Evolutionary conservation across 2,797 vertebrate genomes (phyloP), one percentile per base, ranked within the genome.

Genomic region (Chaetophractus vellerosus): DNA sequence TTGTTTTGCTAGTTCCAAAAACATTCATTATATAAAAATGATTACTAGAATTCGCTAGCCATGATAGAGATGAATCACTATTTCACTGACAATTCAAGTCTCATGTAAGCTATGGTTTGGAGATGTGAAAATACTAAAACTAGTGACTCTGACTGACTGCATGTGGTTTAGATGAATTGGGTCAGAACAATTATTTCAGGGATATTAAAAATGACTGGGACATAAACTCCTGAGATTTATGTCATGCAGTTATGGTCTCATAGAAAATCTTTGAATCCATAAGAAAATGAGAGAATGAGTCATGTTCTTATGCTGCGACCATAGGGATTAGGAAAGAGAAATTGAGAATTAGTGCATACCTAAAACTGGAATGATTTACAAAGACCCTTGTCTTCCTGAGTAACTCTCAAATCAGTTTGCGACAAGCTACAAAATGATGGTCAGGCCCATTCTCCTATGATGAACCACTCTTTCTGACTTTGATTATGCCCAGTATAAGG

Each of bases 181-280:
- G 16, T 8, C 55, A 26, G 63, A 26, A 64, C 55, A 59, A 41
- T 94, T 38, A 89, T 74, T 78, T 31, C 9, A 69, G 26, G n/a
- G 16, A 50, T 81, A 61, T 80, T 92, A 71, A 55, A 28, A 91
- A 68, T 90, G 57, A 64, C 59, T 31, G 12, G 15, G 33, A 41
- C 36, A 87, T 59, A 55, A 23, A 59, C 36, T 78, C 19, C 31
- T 18, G 14, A 55, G 52, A 72, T 57, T 48, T 61, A 66, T 84
- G 59, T 72, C 52, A n/a, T 48, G 4, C 2, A 79, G 28, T 92
- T 89, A 79, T 23, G 48, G 15, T 24, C 64, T 85, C 21, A 36
- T 52, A 75, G 57, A 85, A 93, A 72, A 74, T 78, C 48, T 72
- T 68, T 88, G 71, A 96, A 84, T 90, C 68, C 57, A 9, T 85